Base-by-base conservation (phyloP, 2,113 vertebrate genomes). In the Dipodomys stephensi region DNA sequence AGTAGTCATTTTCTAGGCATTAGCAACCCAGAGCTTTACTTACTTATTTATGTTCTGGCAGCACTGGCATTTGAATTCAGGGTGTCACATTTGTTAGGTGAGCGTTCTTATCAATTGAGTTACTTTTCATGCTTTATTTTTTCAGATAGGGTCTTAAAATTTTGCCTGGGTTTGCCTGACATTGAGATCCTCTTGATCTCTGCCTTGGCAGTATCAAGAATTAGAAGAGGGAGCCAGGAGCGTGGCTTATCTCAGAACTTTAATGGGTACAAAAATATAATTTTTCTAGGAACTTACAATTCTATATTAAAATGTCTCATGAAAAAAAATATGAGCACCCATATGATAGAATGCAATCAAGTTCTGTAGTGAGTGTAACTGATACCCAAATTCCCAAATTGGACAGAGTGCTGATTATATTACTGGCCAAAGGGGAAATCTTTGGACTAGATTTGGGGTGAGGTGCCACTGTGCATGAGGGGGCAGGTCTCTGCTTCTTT, bases 391-490 rank as follows among this genome's bases (percentile, higher is more conserved):
- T 28, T 80, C 44, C 53, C 10, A 28, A 73, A 60, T 67, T 25
- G 44, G 60, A 72, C 57, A 73, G 32, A 81, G 23, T 22, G 46
- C 19, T 46, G 30, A 20, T 18, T 35, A 6, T 62, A 44, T 46
- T 46, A 8, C 7, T 15, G 28, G 32, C 49, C 67, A 81, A 81
- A 64, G n/a, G 44, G n/a, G 4, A 67, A 84, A 83, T 67, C 28
- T 11, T 6, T 15, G 7, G 7, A 7, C 0, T 73, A 22, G 69
- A 73, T 11, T 49, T 27, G 9, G 1, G 7, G 18, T 7, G 7
- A 64, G 28, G 4, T n/a, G 88, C 15, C 7, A 39, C 23, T 64
- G 19, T 3, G 44, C 28, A 65, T 12, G 39, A 44, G 27, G 74
- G 22, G 39, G 2, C 1, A 46, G 57, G 67, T 23, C 64, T 39